Evolutionary conservation across 2,113 vertebrate genomes (phyloP).

Genomic region (Arenaria interpres): DNA sequence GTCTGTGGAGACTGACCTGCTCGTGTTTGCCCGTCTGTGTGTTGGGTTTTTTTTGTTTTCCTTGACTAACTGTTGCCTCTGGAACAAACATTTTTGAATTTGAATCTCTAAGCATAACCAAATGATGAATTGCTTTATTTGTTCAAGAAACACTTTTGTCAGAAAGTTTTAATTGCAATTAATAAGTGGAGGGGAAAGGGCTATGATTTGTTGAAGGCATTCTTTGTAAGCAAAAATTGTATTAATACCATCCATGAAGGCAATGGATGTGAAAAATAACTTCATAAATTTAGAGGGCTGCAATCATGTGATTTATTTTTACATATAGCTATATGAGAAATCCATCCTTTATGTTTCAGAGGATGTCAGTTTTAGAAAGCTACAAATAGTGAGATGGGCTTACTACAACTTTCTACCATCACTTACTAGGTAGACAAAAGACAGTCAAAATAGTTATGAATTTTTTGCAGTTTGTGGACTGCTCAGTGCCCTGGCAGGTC

Average conservation of each 20-base stretch:
- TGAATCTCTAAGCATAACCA: conserved; percentile 3
- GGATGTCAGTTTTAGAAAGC: neutral
- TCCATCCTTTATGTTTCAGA: neutral
- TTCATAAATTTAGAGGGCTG: neutral
- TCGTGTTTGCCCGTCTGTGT: neutral
- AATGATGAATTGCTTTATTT: conserved; percentile 53
- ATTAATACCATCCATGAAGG: neutral
- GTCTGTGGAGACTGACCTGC: neutral
- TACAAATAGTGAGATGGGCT: neutral
- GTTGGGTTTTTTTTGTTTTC: neutral
- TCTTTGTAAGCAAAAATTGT: neutral
- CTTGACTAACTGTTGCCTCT: conserved; percentile 26
- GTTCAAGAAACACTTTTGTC: conserved; percentile 33
- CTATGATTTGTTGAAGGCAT: neutral
- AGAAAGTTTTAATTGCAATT: conserved; percentile 49
- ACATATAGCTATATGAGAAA: neutral
- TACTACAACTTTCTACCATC: neutral
- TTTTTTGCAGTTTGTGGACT: neutral
- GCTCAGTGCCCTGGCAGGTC: neutral
- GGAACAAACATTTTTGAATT: conserved; percentile 15
- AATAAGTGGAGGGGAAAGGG: neutral
- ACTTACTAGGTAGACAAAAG: neutral
- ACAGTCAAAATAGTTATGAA: accelerated
- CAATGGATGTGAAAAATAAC: neutral
- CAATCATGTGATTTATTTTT: neutral